Evolutionary conservation across 2,888 invertebrate species (phyloP).

Genomic region (Diloba caeruleocephala): DNA sequence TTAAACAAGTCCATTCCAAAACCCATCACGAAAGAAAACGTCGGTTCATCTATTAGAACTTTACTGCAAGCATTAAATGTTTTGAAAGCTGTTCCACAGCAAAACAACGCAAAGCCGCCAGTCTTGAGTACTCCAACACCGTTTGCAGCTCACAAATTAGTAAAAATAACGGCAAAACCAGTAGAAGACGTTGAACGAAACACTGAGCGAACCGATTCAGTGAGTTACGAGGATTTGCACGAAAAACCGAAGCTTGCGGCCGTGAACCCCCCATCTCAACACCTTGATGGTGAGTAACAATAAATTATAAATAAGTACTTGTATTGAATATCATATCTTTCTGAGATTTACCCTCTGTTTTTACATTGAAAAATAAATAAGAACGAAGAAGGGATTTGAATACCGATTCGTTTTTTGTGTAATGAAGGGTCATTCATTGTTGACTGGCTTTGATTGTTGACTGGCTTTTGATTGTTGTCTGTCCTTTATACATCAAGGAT

Average conservation of each 20-base stretch:
- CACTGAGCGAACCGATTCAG: constrained; percentile 18
- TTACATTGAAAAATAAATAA: no score
- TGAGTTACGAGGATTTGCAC: constrained; percentile 64
- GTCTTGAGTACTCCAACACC: constrained; percentile 78
- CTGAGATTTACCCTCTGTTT: no score
- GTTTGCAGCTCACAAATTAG: constrained; percentile 65
- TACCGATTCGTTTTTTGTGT: no score
- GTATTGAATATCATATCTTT: no score
- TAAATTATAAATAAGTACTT: no score
- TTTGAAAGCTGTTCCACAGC: constrained; percentile 86
- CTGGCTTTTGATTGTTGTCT: no score
- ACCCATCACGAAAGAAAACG: constrained; percentile 93
- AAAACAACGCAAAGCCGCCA: constrained; percentile 75
- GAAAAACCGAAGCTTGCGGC: constrained; percentile 78
- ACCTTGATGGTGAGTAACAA: constrained; percentile 77
- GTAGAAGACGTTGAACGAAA: constrained; percentile 32
- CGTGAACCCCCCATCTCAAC: constrained; percentile 78
- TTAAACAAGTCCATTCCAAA: constrained; percentile 93
- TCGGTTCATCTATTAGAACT: constrained; percentile 94
- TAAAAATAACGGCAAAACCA: constrained; percentile 65
- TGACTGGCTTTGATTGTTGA: no score
- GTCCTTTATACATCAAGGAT: no score
- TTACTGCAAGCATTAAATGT: constrained; percentile 93
- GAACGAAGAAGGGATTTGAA: no score
- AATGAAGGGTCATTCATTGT: no score